phyloP scores from a whole-genome alignment of 23 tunicate genomes.

The Trididemnum nubilum region DNA sequence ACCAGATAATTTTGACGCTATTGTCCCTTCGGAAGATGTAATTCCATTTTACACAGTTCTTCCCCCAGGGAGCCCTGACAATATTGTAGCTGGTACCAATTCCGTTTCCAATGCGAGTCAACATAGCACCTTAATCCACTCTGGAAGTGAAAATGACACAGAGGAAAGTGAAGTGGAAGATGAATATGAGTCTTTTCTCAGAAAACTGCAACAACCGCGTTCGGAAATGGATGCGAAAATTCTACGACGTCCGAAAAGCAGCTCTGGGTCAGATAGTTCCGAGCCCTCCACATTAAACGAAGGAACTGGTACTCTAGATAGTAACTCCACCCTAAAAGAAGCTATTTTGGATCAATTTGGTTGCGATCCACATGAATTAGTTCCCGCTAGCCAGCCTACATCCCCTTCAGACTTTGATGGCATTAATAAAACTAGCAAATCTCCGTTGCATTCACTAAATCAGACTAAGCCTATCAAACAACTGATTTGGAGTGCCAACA shows the following conservation, averaged over 20 bases:
- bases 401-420: neutral
- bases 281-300: neutral
- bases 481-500: neutral
- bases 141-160: neutral
- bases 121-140: neutral
- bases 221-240: slow-evolving; percentile 74
- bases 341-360: neutral
- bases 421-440: neutral
- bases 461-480: neutral
- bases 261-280: slow-evolving; percentile 19
- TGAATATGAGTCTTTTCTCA: slow-evolving; percentile 35
- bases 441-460: neutral
- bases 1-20: no score
- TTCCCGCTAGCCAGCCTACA: neutral
- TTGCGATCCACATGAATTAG: neutral
- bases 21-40: neutral
- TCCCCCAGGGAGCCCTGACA: no score
- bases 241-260: slow-evolving; percentile 16
- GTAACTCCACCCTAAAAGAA: neutral
- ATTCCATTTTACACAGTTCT: neutral
- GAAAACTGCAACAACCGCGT: slow-evolving; percentile 38
- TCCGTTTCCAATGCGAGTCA: neutral
- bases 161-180: slow-evolving; percentile 25
- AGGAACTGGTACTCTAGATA: neutral
- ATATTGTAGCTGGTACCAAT: neutral